Evolutionary conservation across 2,888 invertebrate genomes (phyloP), one percentile per base, ranked within the genome.

Genomic region (Amorpha juglandis): DNA sequence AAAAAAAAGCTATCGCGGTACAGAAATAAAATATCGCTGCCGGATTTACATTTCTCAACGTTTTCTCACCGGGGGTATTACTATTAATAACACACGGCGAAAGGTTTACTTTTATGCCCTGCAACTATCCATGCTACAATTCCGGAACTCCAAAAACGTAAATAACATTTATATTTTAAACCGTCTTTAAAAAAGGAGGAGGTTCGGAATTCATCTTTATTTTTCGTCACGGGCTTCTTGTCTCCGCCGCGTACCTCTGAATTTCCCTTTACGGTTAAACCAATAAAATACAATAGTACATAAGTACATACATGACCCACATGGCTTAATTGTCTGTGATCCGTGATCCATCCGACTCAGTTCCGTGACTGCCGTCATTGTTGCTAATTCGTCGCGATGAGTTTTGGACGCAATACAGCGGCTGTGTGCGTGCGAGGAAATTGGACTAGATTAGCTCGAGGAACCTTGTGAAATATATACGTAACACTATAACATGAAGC

Each of bases 351-450:
- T 3, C 27, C 55, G 35, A n/a, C 35, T 58, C 58, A 14, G 58
- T 58, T 58, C 58, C 42, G 58, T 58, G 42, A 58, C 58, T 58
- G 12, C 19, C 19, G 6, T 58, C 58, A 58, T 58, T 58, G 58
- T 58, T 58, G 42, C 12, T 58, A 58, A 58, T 58, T 58, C 58
- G 42, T 19, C 42, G 42, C 58, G 58, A 58, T 58, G 42, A 58
- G 42, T 42, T 58, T 58, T 58, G 16, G 48, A n/a, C 48, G n/a
- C 55, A 35, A 16, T 38, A 33, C 16, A n/a, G 51, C 47, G 50
- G 16, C 4, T n/a, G 35, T 35, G 27, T 63, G 51, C 51, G 63
- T 63, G 51, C 38, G 63, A 21, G 63, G 27, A 47, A 50, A 52
- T 51, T 63, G 52, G 63, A 52, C 21, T 52, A 52, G 51, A 50